A percentile compares a stretch with the other conserved stretches of the same genome.
Conservation (phyloP, 2,888 invertebrate genomes). For the Antheraea assamensis region DNA sequence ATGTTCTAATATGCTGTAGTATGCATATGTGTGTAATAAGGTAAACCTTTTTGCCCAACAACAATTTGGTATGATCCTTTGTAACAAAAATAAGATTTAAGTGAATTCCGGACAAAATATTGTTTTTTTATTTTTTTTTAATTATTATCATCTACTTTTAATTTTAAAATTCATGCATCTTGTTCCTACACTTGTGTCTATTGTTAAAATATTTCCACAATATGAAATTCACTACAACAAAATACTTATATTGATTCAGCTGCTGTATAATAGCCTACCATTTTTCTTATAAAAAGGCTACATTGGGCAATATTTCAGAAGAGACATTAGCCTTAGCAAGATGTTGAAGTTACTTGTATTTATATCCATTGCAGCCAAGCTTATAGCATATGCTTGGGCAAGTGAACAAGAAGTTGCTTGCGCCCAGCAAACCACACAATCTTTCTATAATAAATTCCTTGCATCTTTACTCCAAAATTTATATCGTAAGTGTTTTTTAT, state of each 20-base stretch:
- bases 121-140: too few relatives aligned
- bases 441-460: neutral
- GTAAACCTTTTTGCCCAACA: too few relatives aligned
- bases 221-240: neutral
- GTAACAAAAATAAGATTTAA: too few relatives aligned
- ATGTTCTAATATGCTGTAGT: too few relatives aligned
- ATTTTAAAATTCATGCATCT: neutral
- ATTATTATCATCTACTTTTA: neutral
- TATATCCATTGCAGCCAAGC: neutral
- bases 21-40: too few relatives aligned
- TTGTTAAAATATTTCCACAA: constrained; percentile 1
- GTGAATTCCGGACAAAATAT: neutral
- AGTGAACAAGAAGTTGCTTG: neutral
- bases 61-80: too few relatives aligned
- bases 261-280: neutral
- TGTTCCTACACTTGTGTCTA: neutral
- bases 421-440: neutral
- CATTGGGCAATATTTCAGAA: neutral
- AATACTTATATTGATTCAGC: constrained; percentile 2
- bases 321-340: neutral
- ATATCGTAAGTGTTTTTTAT: neutral
- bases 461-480: neutral
- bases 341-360: neutral
- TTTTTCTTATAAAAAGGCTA: neutral
- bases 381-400: neutral